Evolutionary conservation across 2,797 vertebrate genomes (phyloP).

Genomic region (Anomalospiza imberbis): DNA sequence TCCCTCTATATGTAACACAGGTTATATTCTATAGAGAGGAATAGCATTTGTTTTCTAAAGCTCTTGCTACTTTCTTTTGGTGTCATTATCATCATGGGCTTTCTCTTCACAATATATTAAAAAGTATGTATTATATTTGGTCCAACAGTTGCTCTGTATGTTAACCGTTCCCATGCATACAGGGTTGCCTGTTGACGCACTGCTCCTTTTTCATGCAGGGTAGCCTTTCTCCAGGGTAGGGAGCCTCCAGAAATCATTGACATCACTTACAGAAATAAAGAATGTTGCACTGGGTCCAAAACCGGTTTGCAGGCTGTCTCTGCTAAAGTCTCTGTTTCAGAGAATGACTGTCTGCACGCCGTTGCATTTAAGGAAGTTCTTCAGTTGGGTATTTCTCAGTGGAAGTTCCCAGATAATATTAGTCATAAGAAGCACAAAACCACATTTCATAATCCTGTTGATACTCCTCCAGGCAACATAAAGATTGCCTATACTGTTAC

Average conservation of each 20-base stretch:
- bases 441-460: slow-evolving; percentile 27
- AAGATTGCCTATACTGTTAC: not conserved
- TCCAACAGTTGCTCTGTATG: not conserved
- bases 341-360: slow-evolving; percentile 41
- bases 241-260: not conserved
- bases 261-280: not conserved
- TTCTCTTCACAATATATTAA: not conserved
- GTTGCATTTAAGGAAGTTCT: slow-evolving; percentile 76
- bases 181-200: not conserved
- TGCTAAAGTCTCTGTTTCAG: slow-evolving; percentile 54
- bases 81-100: not conserved
- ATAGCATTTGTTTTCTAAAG: not conserved
- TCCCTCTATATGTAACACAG: not conserved
- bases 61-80: not conserved
- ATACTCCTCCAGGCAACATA: slow-evolving; percentile 6
- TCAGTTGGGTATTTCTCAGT: slow-evolving; percentile 74
- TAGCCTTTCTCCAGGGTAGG: not conserved
- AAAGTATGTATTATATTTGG: not conserved
- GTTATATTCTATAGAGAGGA: not conserved
- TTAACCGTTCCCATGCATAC: not conserved
- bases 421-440: slow-evolving; percentile 49
- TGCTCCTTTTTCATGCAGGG: not conserved
- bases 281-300: not conserved
- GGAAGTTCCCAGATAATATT: slow-evolving; percentile 77
- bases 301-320: slow-evolving; percentile 51